Percentiles rank a stretch among this genome's conserved stretches.
These are phyloP conservation scores for Saguinus imperator DNA, from an alignment of 2,113 vertebrate species.

Conservation along the genomic window DNA sequence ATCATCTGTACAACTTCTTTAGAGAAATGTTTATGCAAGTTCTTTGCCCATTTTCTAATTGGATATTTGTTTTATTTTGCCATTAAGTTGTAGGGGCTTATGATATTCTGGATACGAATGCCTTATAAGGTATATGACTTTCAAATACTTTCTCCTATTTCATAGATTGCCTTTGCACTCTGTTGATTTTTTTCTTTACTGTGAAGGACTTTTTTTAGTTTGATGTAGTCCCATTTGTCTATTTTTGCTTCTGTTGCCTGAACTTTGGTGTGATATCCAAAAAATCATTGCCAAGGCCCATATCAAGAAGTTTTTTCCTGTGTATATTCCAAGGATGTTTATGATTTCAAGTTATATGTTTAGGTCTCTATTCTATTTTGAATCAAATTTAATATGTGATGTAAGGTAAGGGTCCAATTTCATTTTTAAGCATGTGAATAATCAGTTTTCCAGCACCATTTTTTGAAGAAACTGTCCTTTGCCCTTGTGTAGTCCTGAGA, in stretches of 20 bases:
- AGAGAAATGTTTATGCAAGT: not conserved
- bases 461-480: not conserved
- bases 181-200: not conserved
- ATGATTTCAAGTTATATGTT: not conserved
- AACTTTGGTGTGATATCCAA: not conserved
- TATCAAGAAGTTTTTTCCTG: not conserved
- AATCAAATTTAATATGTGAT: not conserved
- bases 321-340: not conserved
- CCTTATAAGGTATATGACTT: not conserved
- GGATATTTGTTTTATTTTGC: not conserved
- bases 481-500: not conserved
- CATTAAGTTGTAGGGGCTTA: not conserved
- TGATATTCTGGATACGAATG: not conserved
- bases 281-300: not conserved
- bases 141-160: not conserved
- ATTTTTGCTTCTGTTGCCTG: not conserved
- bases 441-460: not conserved
- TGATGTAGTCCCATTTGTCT: not conserved
- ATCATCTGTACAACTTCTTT: not conserved
- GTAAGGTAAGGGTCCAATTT: not conserved
- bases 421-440: not conserved
- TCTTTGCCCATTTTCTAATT: not conserved
- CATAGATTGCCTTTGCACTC: not conserved
- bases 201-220: not conserved
- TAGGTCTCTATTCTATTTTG: not conserved